Evolutionary conservation across 2,113 vertebrate species (phyloP).

Genomic region (Meleagris gallopavo): DNA sequence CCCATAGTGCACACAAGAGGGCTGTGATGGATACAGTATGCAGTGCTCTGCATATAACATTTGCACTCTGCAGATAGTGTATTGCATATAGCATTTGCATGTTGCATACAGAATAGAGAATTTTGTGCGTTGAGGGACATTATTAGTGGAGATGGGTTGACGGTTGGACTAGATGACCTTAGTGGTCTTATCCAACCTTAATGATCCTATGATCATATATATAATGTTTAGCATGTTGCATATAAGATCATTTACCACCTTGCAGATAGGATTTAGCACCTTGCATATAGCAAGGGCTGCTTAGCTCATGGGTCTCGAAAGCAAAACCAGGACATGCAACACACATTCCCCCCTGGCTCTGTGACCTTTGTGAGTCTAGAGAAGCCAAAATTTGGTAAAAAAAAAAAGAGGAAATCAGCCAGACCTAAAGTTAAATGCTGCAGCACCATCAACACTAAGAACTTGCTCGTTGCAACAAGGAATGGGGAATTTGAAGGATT

Average conservation of each 20-base stretch:
- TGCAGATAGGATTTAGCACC: accelerated
- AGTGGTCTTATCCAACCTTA: no score
- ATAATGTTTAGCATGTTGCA: background rate
- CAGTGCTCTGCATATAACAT: background rate
- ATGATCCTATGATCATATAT: no score
- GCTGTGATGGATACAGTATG: background rate
- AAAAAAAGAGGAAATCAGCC: background rate
- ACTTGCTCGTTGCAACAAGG: background rate
- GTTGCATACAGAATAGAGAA: background rate
- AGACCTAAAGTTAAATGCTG: background rate
- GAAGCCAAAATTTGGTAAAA: background rate
- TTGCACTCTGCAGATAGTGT: background rate
- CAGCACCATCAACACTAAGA: background rate
- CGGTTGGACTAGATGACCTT: no score
- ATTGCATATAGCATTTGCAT: background rate
- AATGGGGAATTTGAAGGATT: background rate
- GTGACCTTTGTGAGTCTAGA: background rate
- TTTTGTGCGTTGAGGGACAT: no score
- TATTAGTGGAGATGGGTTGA: no score
- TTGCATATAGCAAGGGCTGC: background rate
- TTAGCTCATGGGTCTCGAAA: background rate
- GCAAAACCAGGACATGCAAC: background rate
- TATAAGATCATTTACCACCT: no score
- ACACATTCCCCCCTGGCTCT: background rate
- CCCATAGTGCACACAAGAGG: accelerated